Evolutionary conservation across 2,113 vertebrate species (phyloP).

Genomic region (Aegypius monachus): DNA sequence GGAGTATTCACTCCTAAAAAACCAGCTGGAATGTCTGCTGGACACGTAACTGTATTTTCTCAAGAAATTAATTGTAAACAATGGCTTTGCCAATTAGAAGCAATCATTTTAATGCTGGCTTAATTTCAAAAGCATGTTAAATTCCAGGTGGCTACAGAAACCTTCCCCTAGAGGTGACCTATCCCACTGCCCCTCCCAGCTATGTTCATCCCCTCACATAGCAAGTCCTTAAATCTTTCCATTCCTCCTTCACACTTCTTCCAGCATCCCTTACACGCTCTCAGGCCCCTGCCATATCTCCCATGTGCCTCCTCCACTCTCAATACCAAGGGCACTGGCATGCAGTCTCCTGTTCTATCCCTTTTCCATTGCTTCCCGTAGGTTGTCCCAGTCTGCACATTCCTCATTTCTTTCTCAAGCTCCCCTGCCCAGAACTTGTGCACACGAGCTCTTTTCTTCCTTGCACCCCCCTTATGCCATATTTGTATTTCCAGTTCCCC

Average conservation of each 20-base stretch:
- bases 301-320: accelerated
- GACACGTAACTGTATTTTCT: not conserved
- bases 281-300: accelerated
- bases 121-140: not conserved
- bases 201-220: accelerated
- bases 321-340: not conserved
- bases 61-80: not conserved
- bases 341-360: not conserved
- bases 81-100: not conserved
- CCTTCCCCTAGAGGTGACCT: not conserved
- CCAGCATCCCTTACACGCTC: not conserved
- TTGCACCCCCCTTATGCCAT: not conserved
- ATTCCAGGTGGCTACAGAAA: not conserved
- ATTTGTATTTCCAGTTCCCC: not conserved
- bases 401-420: not conserved
- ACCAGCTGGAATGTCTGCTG: not conserved
- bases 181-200: not conserved
- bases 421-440: not conserved
- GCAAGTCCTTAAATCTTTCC: not conserved
- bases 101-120: not conserved
- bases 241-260: not conserved
- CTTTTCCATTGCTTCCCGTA: accelerated
- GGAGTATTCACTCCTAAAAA: not conserved
- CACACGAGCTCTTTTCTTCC: not conserved
- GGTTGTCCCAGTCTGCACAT: not conserved